Evolutionary conservation across 2,797 vertebrate genomes (phyloP).

Genomic region (Darevskia mixta): DNA sequence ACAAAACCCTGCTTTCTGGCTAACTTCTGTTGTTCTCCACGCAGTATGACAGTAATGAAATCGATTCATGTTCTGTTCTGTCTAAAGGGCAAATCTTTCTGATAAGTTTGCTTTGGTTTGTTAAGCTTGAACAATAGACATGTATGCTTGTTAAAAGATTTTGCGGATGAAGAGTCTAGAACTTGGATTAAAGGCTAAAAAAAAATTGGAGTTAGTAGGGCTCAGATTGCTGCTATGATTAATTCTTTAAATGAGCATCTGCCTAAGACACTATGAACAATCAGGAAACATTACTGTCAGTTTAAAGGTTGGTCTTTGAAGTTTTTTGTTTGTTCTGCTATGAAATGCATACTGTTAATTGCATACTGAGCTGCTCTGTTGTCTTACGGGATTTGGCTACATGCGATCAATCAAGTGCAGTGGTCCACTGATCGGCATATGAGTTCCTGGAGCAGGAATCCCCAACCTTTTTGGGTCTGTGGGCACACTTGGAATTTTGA

Average conservation of each 20-base stretch:
- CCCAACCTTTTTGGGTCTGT: background rate
- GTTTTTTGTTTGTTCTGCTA: constrained; percentile 3
- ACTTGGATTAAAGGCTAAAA: constrained; percentile 55
- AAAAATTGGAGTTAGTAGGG: constrained; percentile 32
- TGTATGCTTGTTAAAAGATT: constrained; percentile 64
- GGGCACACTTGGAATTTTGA: background rate
- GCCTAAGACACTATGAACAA: constrained; percentile 35
- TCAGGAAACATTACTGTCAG: background rate
- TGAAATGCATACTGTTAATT: constrained; percentile 29
- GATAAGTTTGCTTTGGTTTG: constrained; percentile 63
- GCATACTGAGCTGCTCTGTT: constrained; percentile 11
- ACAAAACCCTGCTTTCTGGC: constrained; percentile 62
- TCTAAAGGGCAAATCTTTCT: constrained; percentile 73
- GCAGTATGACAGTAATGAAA: constrained; percentile 78
- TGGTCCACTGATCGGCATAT: background rate
- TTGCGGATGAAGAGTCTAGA: constrained; percentile 53
- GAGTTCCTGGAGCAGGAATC: constrained; percentile 10
- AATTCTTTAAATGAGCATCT: constrained; percentile 34
- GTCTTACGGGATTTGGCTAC: constrained; percentile 17
- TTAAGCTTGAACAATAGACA: constrained; percentile 62
- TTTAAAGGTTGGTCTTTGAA: background rate
- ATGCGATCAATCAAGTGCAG: background rate
- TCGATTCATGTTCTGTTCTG: constrained; percentile 69
- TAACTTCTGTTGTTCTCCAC: constrained; percentile 73
- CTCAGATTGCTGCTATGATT: constrained; percentile 31